Percentiles rank a stretch among this genome's conserved stretches.
Evolutionary conservation across 2,113 vertebrate genomes (phyloP).

Genomic region (Neotragus moschatus): DNA sequence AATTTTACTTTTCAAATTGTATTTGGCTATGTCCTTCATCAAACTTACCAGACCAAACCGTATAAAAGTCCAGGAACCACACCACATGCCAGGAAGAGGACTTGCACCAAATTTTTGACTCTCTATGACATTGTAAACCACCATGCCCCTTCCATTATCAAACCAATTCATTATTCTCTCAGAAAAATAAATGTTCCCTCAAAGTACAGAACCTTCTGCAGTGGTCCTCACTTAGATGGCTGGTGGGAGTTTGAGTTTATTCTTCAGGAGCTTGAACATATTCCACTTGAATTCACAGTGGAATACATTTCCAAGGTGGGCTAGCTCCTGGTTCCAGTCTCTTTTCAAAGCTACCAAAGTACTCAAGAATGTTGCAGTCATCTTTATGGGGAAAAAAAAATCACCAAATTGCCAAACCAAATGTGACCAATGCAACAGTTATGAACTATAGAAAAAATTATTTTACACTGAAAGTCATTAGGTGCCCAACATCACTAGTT

Average conservation of each 20-base stretch:
- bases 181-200: not conserved
- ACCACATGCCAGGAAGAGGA: not conserved
- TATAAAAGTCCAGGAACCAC: not conserved
- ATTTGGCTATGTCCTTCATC: not conserved
- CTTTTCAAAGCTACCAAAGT: not conserved
- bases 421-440: not conserved
- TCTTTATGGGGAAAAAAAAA: not conserved
- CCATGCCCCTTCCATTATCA: no score
- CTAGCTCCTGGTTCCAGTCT: not conserved
- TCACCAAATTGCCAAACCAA: not conserved
- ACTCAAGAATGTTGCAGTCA: not conserved
- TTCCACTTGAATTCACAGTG: not conserved
- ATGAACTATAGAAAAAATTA: not conserved
- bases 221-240: not conserved
- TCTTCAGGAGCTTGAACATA: not conserved
- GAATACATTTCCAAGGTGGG: not conserved
- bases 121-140: rapidly evolving
- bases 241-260: not conserved
- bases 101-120: not conserved
- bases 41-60: not conserved
- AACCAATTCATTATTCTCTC: not conserved
- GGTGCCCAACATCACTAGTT: not conserved
- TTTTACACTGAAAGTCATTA: not conserved
- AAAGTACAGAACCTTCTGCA: not conserved
- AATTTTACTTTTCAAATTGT: not conserved